Percentiles rank a stretch among this genome's conserved stretches.
Evolutionary conservation across 2,797 vertebrate species (phyloP).

Genomic region (Pipistrellus nathusii): DNA sequence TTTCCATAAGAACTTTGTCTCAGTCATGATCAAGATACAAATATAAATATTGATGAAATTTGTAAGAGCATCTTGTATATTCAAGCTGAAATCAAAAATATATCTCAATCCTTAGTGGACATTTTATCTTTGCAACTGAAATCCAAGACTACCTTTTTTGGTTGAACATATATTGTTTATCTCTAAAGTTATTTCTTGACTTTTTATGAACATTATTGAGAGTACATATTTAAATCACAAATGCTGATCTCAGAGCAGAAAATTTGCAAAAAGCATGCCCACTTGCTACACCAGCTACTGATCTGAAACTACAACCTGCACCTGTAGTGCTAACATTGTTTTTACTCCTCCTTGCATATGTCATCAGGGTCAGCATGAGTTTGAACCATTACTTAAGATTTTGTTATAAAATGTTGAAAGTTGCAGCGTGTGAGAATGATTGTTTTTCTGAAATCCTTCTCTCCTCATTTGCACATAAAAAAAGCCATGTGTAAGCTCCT

Average conservation of each 20-base stretch:
- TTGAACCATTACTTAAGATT: slow-evolving; percentile 52
- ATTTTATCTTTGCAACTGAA: slow-evolving; percentile 25
- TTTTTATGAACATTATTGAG: slow-evolving; percentile 41
- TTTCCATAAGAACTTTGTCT: slow-evolving; percentile 15
- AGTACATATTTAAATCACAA: slow-evolving; percentile 10
- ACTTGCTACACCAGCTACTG: neutral
- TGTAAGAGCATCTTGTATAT: neutral
- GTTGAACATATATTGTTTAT: neutral
- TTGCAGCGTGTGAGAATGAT: slow-evolving; percentile 18
- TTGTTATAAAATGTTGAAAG: slow-evolving; percentile 35
- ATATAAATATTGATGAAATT: neutral
- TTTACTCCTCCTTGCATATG: slow-evolving; percentile 57
- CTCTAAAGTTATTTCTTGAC: slow-evolving; percentile 1
- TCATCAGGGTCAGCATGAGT: slow-evolving; percentile 38
- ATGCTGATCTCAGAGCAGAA: slow-evolving; percentile 43
- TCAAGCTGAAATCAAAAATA: neutral
- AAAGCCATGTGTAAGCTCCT: slow-evolving; percentile 32
- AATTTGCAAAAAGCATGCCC: neutral
- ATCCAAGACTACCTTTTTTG: neutral
- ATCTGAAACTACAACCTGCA: neutral
- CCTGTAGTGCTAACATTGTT: slow-evolving; percentile 41
- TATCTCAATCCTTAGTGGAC: neutral
- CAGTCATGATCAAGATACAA: neutral
- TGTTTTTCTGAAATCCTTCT: slow-evolving; percentile 42
- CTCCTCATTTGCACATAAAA: slow-evolving; percentile 32